Evolutionary conservation across 2,797 vertebrate genomes (phyloP), one percentile per base, ranked within the genome.

Genomic region (Fundulus diaphanus): DNA sequence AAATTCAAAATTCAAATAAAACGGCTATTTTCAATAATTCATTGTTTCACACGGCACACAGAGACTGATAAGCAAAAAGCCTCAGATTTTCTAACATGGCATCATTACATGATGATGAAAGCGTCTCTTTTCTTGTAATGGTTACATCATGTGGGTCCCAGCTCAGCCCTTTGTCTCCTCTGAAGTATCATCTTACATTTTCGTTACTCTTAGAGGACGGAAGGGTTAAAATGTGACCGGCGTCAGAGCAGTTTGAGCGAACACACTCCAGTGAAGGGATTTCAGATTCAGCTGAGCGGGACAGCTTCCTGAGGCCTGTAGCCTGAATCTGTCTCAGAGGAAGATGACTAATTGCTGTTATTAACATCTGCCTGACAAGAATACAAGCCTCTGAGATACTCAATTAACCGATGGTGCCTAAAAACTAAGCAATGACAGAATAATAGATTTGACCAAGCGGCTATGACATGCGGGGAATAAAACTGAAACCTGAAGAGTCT

Each of bases 71-170:
- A 74, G 70, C 52, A n/a, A 82, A 84, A 9, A 48, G n/a, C 8
- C 35, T 37, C 51, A 75, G 77, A 27, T 57, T 71, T 71, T 79
- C 69, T 79, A 68, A n/a, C 79, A 74, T 89, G 67, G 22, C 78
- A 73, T 88, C 83, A 82, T 88, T 88, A 84, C 44, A 63, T 52
- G 5, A 68, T 82, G 83, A 89, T 84, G 68, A 86, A 82, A 85
- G 66, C 63, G 18, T 63, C 33, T 85, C 37, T 75, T 13, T 52
- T 44, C 31, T 54, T 74, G 82, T 79, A 89, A 84, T 35, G 48
- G 73, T 89, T 88, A 44, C 90, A 72, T 87, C 87, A 85, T 31
- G 12, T 69, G 35, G 33, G 82, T 84, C 83, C 56, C 68, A 65
- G 56, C 82, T 79, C 73, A 61, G 80, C 73, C 76, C 63, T 69